Conservation (phyloP, 2,888 invertebrate genomes). For the Lasioglossum marginatum region DNA sequence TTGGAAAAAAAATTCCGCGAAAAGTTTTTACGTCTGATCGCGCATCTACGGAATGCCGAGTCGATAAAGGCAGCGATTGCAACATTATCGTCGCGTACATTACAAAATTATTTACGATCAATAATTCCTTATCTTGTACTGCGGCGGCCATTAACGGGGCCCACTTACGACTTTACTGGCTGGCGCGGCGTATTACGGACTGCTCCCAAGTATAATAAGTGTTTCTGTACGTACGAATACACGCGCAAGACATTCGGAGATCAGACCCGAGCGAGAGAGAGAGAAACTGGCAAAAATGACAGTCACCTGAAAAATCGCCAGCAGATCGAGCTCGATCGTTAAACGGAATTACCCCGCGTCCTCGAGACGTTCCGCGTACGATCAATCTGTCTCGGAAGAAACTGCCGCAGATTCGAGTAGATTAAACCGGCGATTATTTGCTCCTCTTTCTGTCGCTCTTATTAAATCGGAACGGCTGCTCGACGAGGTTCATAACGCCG, state of each 20-base stretch:
- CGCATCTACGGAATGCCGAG: constrained; percentile 62
- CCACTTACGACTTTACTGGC: constrained; percentile 69
- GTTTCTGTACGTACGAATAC: constrained; percentile 37
- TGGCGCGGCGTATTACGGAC: constrained; percentile 48
- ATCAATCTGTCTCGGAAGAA: constrained; percentile 9
- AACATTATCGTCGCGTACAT: constrained; percentile 70
- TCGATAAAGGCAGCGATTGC: constrained; percentile 68
- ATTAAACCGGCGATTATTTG: not conserved
- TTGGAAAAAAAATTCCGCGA: constrained; percentile 27
- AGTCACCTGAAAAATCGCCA: constrained; percentile 18
- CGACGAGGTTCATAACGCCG: not conserved
- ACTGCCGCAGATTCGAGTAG: not conserved
- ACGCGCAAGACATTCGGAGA: constrained; percentile 19
- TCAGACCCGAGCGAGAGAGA: no score
- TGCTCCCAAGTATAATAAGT: constrained; percentile 36
- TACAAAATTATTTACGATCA: constrained; percentile 73
- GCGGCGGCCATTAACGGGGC: constrained; percentile 67
- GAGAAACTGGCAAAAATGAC: constrained; percentile 16
- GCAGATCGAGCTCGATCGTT: not conserved
- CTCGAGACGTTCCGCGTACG: not conserved
- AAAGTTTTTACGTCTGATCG: constrained; percentile 57
- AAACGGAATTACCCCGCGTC: constrained; percentile 10
- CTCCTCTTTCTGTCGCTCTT: not conserved
- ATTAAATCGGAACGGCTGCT: not conserved
- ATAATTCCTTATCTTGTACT: constrained; percentile 71